Base-by-base conservation (phyloP, 2,888 invertebrate species). In the Pocota personata region DNA sequence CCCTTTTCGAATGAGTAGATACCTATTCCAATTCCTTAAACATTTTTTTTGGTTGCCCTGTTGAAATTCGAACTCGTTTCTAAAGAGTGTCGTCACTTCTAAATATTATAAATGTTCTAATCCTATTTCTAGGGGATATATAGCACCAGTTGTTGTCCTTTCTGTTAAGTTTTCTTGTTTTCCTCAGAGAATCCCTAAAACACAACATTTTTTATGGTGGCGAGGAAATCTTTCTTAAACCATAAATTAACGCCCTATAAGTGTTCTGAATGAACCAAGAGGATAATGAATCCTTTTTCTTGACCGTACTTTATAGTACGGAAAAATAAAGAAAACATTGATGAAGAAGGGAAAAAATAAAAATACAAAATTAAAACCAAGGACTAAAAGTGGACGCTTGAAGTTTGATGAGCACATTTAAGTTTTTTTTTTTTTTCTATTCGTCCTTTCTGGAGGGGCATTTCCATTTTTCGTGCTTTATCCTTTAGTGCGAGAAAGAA, bases 171-270 rank as follows among this genome's bases (percentile, higher is more conserved):
- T 35, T 35, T 58, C 16, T 1, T 12, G 35, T 35, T 43, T 77
- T 40, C 50, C 32, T 40, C 24, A 21, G 24, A 21, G 19, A 12
- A n/a, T 21, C 19, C 27, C n/a, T 16, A 16, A 30, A 46, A 30
- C 8, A 12, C 19, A 37, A 3, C 12, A 12, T 35, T 35, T 58
- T 58, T 35, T 60, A 40, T 57, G 35, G 24, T 21, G 32, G 52
- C 6, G 69, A n/a, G 69, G 43, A 75, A 64, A 46, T 75, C 43
- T 58, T 48, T 43, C 43, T 40, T 66, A 16, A 19, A 40, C 76
- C 48, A 67, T 77, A 77, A 77, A 77, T 77, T 77, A 67, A 66
- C 67, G 76, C 60, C 67, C 27, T 67, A 19, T 50, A 58, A 77
- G 76, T 67, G 76, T 66, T 43, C 52, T 30, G 40, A 50, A 55